Conservation (phyloP, 2,113 vertebrate species). For the Nothoprocta perdicaria region DNA sequence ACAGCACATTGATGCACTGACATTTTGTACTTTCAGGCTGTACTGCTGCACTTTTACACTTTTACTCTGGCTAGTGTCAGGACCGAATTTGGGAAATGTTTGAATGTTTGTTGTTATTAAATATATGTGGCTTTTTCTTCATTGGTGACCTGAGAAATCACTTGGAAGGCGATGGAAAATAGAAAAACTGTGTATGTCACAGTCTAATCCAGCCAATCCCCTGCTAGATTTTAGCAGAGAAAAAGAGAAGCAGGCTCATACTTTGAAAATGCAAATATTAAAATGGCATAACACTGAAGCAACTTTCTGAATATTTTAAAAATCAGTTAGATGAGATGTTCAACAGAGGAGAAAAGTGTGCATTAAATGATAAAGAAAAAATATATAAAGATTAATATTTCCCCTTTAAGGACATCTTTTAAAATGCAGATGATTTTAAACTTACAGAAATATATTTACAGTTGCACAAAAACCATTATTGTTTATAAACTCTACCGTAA, state of each 20-base stretch:
- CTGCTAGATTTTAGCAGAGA: neutral
- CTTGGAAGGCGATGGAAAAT: neutral
- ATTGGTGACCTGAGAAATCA: constrained; percentile 1
- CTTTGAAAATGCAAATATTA: neutral
- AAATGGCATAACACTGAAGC: neutral
- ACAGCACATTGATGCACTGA: neutral
- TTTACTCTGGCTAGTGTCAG: constrained; percentile 22
- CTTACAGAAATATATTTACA: neutral
- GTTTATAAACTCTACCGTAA: neutral
- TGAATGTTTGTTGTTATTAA: constrained; percentile 11
- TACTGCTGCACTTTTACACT: neutral
- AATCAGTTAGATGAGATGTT: neutral
- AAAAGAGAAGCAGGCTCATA: neutral
- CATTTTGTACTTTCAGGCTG: constrained; percentile 10
- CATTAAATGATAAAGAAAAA: neutral
- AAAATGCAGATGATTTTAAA: neutral
- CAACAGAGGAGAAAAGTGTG: neutral
- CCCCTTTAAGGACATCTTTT: neutral
- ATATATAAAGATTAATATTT: neutral
- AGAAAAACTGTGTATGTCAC: neutral
- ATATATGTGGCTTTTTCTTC: neutral
- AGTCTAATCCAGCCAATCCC: constrained; percentile 3
- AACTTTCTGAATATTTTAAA: neutral
- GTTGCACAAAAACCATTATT: neutral
- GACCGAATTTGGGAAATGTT: neutral